Evolutionary conservation across 1,140 invertebrate species (phyloP).

Genomic region (Papilio polytes): DNA sequence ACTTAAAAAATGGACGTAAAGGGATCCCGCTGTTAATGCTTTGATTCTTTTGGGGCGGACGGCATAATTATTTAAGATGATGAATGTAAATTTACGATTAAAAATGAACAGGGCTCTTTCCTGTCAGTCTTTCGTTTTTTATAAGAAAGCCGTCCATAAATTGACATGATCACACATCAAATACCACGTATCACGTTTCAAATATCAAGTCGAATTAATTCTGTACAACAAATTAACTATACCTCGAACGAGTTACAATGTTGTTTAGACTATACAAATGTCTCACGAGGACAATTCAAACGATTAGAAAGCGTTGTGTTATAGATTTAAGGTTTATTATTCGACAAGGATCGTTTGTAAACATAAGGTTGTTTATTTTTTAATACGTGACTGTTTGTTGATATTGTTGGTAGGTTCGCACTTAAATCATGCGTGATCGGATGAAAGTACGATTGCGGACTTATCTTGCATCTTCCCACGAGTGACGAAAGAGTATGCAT

Average conservation of each 20-base stretch:
- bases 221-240: background rate
- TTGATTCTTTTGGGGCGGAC: slow-evolving; percentile 5
- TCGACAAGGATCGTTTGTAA: background rate
- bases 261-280: slow-evolving; percentile 12
- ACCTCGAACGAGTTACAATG: slow-evolving; percentile 8
- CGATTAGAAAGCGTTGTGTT: background rate
- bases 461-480: slow-evolving; percentile 74
- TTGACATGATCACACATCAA: background rate
- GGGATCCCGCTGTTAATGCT: slow-evolving; percentile 19
- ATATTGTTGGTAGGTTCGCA: slow-evolving; percentile 66
- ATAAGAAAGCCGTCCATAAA: background rate
- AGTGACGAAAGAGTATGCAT: slow-evolving; percentile 59
- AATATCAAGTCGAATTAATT: background rate
- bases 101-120: background rate
- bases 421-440: slow-evolving; percentile 76
- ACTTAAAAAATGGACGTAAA: slow-evolving; percentile 15
- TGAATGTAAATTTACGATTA: slow-evolving; percentile 20
- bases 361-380: slow-evolving; percentile 46
- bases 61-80: slow-evolving; percentile 2
- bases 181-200: background rate
- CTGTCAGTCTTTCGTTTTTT: background rate
- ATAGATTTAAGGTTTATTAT: slow-evolving; percentile 18
- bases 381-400: slow-evolving; percentile 62
- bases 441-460: slow-evolving; percentile 69
- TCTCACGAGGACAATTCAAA: background rate